Evolutionary conservation across 35 echinoderm and acorn worm genomes (phyloP), one percentile per base, ranked within the genome.

Genomic region (Acanthaster planci): DNA sequence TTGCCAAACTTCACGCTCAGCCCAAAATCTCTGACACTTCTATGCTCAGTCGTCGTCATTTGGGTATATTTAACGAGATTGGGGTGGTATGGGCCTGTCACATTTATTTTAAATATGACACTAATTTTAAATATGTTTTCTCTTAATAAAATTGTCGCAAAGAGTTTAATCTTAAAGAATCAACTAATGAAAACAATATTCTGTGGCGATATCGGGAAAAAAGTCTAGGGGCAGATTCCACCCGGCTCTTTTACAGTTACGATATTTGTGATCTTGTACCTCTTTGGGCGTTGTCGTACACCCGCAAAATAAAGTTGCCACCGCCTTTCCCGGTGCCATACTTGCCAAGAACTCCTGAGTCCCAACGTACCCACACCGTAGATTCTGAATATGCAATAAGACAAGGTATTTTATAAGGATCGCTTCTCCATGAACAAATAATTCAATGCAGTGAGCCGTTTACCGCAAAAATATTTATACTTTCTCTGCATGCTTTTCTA

Each of bases 251-350:
- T 42, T 5, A 82, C 6, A 3, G n/a, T 2, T 55, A 8, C 18
- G 6, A 55, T 27, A 14, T 19, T 53, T 26, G 7, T 16, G 27
- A 10, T 53, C 39, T 53, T 55, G 7, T 57, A 92, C 90, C 90
- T 55, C 58, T 36, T 35, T 53, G 90, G 0, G 84, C 90, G 86
- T 77, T 92, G 55, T 92, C 90, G 39, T 53, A 92, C 2, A 92
- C 55, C 27, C 78, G 26, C 38, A 92, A 67, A 51, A 86, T 84
- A 50, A 35, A 92, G 3, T n/a, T 39, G 0, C 72, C 18, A 1
- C 84, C 42, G 21, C 37, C 60, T 12, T 29, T 34, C 5, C 84
- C 84, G 40, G 39, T 79, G n/a, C 77, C 53, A 37, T 92, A 87
- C 30, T 86, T 82, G 1, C 68, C 82, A 31, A 38, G 52, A 17